Percentiles rank a stretch among this genome's conserved stretches.
These are phyloP conservation scores for Adineta ricciae DNA, from an alignment of 2,888 invertebrate species.

Conservation along the genomic window DNA sequence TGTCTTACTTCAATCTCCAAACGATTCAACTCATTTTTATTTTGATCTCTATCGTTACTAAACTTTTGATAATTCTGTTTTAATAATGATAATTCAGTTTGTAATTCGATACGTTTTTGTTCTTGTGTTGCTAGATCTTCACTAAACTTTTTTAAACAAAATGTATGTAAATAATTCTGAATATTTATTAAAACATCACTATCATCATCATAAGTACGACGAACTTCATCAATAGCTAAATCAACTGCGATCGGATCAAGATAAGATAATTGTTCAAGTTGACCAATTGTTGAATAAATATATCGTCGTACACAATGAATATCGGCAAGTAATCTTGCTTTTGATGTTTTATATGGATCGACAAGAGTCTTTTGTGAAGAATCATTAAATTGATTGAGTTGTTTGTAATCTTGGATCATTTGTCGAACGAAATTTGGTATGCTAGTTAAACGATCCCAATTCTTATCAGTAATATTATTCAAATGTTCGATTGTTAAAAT, in stretches of 20 bases:
- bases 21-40: too few relatives aligned
- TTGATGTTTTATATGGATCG: background rate
- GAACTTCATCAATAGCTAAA: background rate
- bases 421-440: too few relatives aligned
- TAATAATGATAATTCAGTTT: too few relatives aligned
- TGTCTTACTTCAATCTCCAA: too few relatives aligned
- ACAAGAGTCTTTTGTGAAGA: background rate
- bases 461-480: too few relatives aligned
- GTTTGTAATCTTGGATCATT: background rate
- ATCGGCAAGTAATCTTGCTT: background rate
- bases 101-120: background rate
- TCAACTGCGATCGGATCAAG: background rate
- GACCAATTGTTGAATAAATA: background rate
- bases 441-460: too few relatives aligned
- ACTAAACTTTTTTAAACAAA: background rate
- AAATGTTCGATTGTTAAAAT: too few relatives aligned
- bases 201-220: background rate
- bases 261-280: background rate
- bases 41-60: too few relatives aligned
- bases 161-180: background rate
- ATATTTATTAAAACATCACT: background rate
- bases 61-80: too few relatives aligned
- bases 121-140: background rate
- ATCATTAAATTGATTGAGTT: background rate
- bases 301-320: background rate